Evolutionary conservation across 2,888 invertebrate species (phyloP), one percentile per base, ranked within the genome.

Genomic region (Alloplasta piceator): DNA sequence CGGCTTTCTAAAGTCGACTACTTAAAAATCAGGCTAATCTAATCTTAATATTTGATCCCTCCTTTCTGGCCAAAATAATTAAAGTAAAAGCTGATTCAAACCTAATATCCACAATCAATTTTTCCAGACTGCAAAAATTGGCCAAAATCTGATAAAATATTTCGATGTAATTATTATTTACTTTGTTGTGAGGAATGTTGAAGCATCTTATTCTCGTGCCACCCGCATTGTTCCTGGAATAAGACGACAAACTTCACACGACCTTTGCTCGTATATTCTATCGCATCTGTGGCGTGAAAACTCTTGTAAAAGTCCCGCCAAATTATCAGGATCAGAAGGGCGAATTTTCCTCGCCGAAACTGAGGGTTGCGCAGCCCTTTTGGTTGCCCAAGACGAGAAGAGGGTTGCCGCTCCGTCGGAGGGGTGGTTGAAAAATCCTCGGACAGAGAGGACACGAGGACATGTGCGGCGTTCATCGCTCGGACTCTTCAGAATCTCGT

Each of bases 381-480:
- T 26, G 26, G 26, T 26, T 26, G 26, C 26, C 3, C 26, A 3
- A 26, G 56, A 58, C 39, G 68, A 60, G 64, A 66, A 43, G 14
- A 58, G 66, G 61, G 36, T 46, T 38, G 48, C 64, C 50, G 16
- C 55, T 26, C 26, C 50, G 50, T 26, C n/a, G 36, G 66, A 26
- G 73, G 74, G 78, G 71, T 77, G 58, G 66, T 26, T 26, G 61
- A 63, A 70, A 71, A 72, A 12, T 68, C 63, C 12, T 67, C 58
- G 70, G 76, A 78, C 78, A 67, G 9, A 26, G 26, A 26, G 26
- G 26, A 26, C 26, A 26, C 3, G 26, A 26, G 72, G 81, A 84
- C 83, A 85, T 83, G 79, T 85, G 85, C 67, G 64, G 3, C 67
- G 67, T 78, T 71, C 74, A 82, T 82, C 77, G 72, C 67, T 16